Base-by-base conservation (phyloP, 2,888 invertebrate genomes). In the Zygothrica quintamaculata region DNA sequence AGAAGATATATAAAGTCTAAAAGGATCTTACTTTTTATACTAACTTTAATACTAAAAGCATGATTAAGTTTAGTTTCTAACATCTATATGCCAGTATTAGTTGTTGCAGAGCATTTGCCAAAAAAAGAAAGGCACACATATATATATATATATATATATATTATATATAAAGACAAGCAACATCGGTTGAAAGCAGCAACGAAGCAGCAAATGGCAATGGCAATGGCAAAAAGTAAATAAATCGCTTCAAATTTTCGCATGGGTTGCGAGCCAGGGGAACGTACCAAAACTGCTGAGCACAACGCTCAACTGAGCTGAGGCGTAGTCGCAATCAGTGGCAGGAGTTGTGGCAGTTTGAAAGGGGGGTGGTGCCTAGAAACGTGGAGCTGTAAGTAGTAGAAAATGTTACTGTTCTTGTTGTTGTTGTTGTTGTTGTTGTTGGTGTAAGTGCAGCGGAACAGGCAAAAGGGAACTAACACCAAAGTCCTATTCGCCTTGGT, bases 231-330 rank as follows among this genome's bases (percentile, higher is more conserved):
- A 80, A 80, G 82, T 80, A 80, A 80, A 80, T 80, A 80, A 80
- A 80, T 80, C 80, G 80, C 79, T 82, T 80, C 82, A 80, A 80
- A 80, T 80, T 80, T 80, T 80, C 80, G 82, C 76, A 82, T 75
- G 82, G 80, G 76, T 82, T 84, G 82, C 67, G 70, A 74, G 62
- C 52, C 55, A 51, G 56, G 64, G 64, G 39, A 53, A 40, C 26
- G 53, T 57, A 60, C 57, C 60, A 75, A 81, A 80, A 84, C 79
- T 79, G 79, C 79, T 84, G 85, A 80, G 85, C 78, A 71, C 82
- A 64, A 77, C 65, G 60, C 69, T 69, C 62, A 68, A 62, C 69
- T 31, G 62, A 58, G 64, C 55, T 59, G 56, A 39, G 48, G 29
- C 52, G 31, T 37, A 37, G 43, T 48, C 48, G 46, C 46, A 39